These are phyloP conservation scores for Condylura cristata DNA, from an alignment of 2,113 vertebrate species.

Conservation along the genomic window DNA sequence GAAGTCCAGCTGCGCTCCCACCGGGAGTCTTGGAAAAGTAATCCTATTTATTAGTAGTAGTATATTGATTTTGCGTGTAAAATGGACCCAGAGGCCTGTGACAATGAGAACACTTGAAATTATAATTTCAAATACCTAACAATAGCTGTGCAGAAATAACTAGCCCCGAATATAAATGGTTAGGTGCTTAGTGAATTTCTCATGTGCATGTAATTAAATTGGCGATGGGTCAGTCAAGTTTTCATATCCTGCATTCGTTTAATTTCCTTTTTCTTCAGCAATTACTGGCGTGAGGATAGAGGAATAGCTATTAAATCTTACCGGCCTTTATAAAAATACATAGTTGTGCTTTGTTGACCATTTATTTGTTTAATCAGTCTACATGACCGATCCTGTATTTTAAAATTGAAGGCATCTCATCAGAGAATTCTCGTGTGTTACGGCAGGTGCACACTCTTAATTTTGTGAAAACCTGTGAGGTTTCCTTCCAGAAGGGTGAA, in stretches of 20 bases:
- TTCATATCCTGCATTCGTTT: slow-evolving; percentile 1
- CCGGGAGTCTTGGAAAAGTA: slow-evolving; percentile 31
- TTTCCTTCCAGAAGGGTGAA: neutral
- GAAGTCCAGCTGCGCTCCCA: slow-evolving; percentile 7
- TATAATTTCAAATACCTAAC: slow-evolving; percentile 66
- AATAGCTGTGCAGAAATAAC: slow-evolving; percentile 26
- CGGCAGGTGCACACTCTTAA: neutral
- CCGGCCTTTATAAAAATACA: neutral
- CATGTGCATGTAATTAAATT: slow-evolving; percentile 31
- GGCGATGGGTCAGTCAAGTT: neutral
- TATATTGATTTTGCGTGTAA: slow-evolving; percentile 74
- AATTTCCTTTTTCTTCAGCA: neutral
- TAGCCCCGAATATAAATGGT: slow-evolving; percentile 33
- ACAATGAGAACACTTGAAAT: slow-evolving; percentile 70
- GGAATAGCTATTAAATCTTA: neutral
- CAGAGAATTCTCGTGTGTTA: neutral
- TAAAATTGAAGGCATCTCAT: neutral
- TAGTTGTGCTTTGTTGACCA: neutral
- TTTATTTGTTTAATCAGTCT: neutral
- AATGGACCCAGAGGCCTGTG: slow-evolving; percentile 59
- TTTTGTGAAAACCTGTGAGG: neutral
- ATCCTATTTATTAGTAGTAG: slow-evolving; percentile 66
- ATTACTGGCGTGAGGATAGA: neutral
- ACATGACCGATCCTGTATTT: neutral
- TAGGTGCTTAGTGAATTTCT: slow-evolving; percentile 49